These are phyloP conservation scores for Amphiura filiformis DNA, from an alignment of 35 echinoderm and acorn worm species.

Conservation along the genomic window DNA sequence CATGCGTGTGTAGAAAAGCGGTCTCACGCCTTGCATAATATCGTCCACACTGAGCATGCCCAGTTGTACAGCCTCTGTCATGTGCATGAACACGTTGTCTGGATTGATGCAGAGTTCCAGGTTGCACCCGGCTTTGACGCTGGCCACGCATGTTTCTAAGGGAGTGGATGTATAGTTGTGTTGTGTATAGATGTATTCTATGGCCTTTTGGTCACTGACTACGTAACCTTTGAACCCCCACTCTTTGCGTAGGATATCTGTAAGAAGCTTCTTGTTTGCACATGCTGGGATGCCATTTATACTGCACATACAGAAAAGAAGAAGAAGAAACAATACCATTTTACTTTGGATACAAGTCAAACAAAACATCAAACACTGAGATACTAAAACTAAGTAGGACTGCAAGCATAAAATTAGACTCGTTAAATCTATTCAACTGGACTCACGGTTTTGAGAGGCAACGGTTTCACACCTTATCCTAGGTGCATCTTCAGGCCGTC, in stretches of 20 bases:
- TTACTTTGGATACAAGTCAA: too few species aligned
- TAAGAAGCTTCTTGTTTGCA: slow-evolving; percentile 66
- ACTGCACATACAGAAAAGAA: slow-evolving; percentile 19
- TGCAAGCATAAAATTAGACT: too few species aligned
- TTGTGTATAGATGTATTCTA: slow-evolving; percentile 45
- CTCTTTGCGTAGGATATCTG: slow-evolving; percentile 61
- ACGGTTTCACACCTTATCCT: too few species aligned
- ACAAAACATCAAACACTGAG: too few species aligned
- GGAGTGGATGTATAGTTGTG: slow-evolving; percentile 67
- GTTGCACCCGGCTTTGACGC: slow-evolving; percentile 61
- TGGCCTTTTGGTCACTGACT: slow-evolving; percentile 63
- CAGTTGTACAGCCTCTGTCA: slow-evolving; percentile 19
- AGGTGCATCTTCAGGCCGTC: too few species aligned
- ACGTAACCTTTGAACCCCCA: slow-evolving; percentile 92
- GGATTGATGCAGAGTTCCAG: slow-evolving; percentile 41
- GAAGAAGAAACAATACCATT: not conserved
- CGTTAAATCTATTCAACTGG: too few species aligned
- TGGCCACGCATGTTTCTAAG: slow-evolving; percentile 40
- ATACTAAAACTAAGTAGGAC: too few species aligned
- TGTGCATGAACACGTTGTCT: slow-evolving; percentile 4
- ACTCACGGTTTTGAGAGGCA: too few species aligned
- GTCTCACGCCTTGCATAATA: not conserved
- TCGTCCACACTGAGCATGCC: slow-evolving; percentile 11
- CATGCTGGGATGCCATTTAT: slow-evolving; percentile 88
- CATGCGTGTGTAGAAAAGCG: slow-evolving; percentile 31